Conservation (phyloP, 30 jellyfish, hydroid and myxozoan genomes). For the Hydractinia echinata region DNA sequence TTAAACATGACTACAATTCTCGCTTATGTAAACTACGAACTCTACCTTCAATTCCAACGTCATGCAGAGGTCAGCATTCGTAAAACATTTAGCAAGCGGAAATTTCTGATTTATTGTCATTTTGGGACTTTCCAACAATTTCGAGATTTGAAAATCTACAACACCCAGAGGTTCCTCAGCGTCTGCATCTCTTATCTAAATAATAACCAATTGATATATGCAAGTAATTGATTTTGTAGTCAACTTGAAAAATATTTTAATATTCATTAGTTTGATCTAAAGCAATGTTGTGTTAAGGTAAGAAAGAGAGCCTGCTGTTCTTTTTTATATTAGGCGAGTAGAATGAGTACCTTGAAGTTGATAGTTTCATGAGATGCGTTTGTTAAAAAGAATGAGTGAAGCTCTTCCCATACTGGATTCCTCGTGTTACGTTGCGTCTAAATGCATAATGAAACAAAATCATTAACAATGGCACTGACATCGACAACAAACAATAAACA, state of each 20-base stretch:
- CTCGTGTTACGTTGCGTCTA: slow-evolving; percentile 71
- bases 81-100: slow-evolving; percentile 34
- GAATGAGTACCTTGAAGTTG: slow-evolving; percentile 47
- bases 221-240: background rate
- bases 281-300: no score
- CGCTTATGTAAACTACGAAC: background rate
- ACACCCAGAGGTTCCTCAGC: slow-evolving; percentile 59
- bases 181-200: slow-evolving; percentile 57
- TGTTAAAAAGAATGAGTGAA: slow-evolving; percentile 49
- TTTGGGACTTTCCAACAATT: slow-evolving; percentile 41
- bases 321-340: no score
- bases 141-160: slow-evolving; percentile 53
- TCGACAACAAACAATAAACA: background rate
- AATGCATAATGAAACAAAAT: background rate
- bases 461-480: background rate
- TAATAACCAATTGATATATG: background rate
- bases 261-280: no score
- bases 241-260: no score
- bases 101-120: slow-evolving; percentile 76
- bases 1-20: no score
- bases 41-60: slow-evolving; percentile 66
- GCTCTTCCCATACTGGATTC: slow-evolving; percentile 89
- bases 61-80: slow-evolving; percentile 53
- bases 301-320: background rate
- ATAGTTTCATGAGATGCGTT: slow-evolving; percentile 57